Evolutionary conservation across 2,797 vertebrate species (phyloP).

Genomic region (Pipistrellus pipistrellus): DNA sequence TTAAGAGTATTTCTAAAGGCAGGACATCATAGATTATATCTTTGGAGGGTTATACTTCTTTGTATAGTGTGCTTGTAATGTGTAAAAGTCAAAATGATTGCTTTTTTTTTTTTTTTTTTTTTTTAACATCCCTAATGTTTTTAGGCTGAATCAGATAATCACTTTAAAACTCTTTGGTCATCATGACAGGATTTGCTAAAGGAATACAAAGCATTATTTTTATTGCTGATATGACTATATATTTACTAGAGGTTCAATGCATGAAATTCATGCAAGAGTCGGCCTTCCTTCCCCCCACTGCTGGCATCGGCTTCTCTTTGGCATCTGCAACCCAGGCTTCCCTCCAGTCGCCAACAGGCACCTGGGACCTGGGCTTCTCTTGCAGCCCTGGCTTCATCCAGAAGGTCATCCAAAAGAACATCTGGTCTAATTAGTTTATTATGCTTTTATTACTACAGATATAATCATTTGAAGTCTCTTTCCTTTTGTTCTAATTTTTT

Average conservation of each 20-base stretch:
- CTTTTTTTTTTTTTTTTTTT: background rate
- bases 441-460: background rate
- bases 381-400: too few relatives aligned
- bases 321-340: too few relatives aligned
- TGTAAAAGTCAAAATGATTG: slow-evolving; percentile 56
- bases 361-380: too few relatives aligned
- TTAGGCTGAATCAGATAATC: slow-evolving; percentile 54
- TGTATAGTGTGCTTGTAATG: background rate
- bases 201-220: slow-evolving; percentile 43
- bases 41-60: slow-evolving; percentile 37
- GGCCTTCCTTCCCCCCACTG: too few relatives aligned
- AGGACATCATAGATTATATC: background rate
- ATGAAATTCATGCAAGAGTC: too few relatives aligned
- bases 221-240: background rate
- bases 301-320: too few relatives aligned
- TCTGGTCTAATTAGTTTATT: too few relatives aligned
- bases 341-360: too few relatives aligned
- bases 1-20: slow-evolving; percentile 10
- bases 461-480: slow-evolving; percentile 46
- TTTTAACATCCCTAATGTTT: slow-evolving; percentile 23
- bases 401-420: too few relatives aligned
- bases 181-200: slow-evolving; percentile 60
- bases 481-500: slow-evolving; percentile 31
- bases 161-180: slow-evolving; percentile 36
- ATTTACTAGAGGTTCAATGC: background rate